A percentile compares a stretch with the other conserved stretches of the same genome.
These are phyloP conservation scores for Uropsilus gracilis DNA, from an alignment of 2,113 vertebrate genomes.

Conservation along the genomic window DNA sequence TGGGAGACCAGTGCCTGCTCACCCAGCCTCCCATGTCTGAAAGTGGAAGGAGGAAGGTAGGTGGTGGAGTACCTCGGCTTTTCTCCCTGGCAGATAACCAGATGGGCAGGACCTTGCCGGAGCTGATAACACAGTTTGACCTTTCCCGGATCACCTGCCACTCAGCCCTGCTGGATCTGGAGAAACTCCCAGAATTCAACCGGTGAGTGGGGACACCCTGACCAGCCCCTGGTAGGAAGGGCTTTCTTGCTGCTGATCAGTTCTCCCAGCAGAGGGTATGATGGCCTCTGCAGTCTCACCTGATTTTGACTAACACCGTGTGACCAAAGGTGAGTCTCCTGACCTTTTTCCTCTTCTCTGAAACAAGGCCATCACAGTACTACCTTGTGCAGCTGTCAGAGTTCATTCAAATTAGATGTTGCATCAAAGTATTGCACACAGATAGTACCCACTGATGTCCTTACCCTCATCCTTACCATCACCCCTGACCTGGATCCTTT, in stretches of 20 bases:
- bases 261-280: accelerated
- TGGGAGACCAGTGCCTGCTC: not conserved
- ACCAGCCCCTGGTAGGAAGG: not conserved
- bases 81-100: conserved; percentile 88
- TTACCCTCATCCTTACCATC: not conserved
- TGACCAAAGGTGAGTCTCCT: not conserved
- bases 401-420: not conserved
- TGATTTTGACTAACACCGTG: not conserved
- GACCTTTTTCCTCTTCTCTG: not conserved
- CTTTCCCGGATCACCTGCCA: conserved; percentile 91
- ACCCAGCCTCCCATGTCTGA: not conserved
- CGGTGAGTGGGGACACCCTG: conserved; percentile 82
- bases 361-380: not conserved
- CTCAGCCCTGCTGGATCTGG: conserved; percentile 94
- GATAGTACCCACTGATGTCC: not conserved
- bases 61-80: not conserved
- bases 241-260: not conserved
- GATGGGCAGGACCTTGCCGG: conserved; percentile 90
- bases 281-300: not conserved
- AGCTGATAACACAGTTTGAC: conserved; percentile 92
- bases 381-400: not conserved
- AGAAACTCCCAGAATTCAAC: conserved; percentile 94
- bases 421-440: not conserved
- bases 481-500: not conserved
- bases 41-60: not conserved